Evolutionary conservation across 2,113 vertebrate species (phyloP), one percentile per base, ranked within the genome.

Genomic region (Pterocles gutturalis): DNA sequence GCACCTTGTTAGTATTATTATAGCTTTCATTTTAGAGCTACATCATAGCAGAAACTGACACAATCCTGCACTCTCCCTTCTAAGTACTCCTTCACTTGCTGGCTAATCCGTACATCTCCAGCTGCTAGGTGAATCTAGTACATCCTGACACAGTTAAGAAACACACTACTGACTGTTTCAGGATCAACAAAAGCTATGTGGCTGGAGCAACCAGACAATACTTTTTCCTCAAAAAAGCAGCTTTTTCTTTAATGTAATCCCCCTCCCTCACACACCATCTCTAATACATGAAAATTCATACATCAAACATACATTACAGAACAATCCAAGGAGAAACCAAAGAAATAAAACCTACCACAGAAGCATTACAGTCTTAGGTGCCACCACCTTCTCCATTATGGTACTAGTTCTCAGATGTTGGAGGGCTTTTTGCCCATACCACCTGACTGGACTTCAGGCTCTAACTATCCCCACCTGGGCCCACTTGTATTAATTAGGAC

Each of bases 401-500:
- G 5, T 36, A n/a, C 22, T 34, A 15, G 18, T 13, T 66, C 31
- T 70, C 14, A 46, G 43, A 10, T 2, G 4, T 5, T 5, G 0
- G 31, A 91, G 13, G 21, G 19, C 49, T 66, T 66, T 78, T 66
- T 78, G 41, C 55, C 46, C 17, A 31, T 11, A 81, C 17, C 89
- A 87, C 51, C 75, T 90, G 75, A 86, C 28, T 57, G 17, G 49
- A 89, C 60, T 54, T 54, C n/a, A 83, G 66, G 31, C 66, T 77
- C 83, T 81, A 77, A 69, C 76, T 54, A 53, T 13, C n/a, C n/a
- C 80, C 83, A 96, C 3, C 86, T 92, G 83, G 31, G 49, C 25
- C n/a, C 80, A 89, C 67, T 90, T 78, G 18, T 51, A 72, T 54
- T 87, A 86, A 93, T 73, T 69, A 92, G n/a, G 45, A 65, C 90